Evolutionary conservation across 2,888 invertebrate genomes (phyloP), one percentile per base, ranked within the genome.

Genomic region (Tenthredo distinguenda): DNA sequence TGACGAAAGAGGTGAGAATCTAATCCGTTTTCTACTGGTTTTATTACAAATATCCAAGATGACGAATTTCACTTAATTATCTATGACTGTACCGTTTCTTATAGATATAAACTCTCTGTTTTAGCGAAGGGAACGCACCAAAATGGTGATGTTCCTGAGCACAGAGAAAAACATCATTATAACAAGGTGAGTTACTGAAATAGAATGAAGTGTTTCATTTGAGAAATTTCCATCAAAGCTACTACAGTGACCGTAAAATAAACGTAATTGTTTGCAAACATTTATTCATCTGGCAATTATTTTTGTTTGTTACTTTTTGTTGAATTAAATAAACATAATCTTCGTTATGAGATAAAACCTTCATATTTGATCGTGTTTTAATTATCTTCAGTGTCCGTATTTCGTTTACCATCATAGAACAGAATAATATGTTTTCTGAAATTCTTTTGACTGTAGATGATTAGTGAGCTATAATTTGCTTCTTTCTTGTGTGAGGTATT

Each of bases 101-200:
- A 55, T 85, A 18, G 26, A 76, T 71, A 37, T 77, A 84, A 71
- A 85, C 86, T 77, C 37, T 62, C 58, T 81, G 81, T 81, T 81
- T 62, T 93, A 95, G 96, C 94, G 91, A 94, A 96, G 93, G 94
- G 95, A 90, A 94, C 95, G 85, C 96, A 96, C 93, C 97, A 97
- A 94, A 97, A 97, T 92, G 97, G 97, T 84, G 97, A 97, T 86
- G 94, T 96, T 87, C 93, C 94, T 34, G 96, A 95, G 89, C 95
- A 95, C 89, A 95, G 97, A 89, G 97, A 97, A 90, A 97, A 97
- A 93, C 97, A 97, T 91, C 95, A 95, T 92, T 96, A 97, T 91
- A 95, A 96, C 93, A 95, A 97, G 95, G 97, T 97, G 94, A 94
- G 94, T 92, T 87, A 83, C 2, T 37, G 5, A 37, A 86, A 85